phyloP scores from a whole-genome alignment of 2,113 vertebrate species.

The rat (Rattus norvegicus) region DNA sequence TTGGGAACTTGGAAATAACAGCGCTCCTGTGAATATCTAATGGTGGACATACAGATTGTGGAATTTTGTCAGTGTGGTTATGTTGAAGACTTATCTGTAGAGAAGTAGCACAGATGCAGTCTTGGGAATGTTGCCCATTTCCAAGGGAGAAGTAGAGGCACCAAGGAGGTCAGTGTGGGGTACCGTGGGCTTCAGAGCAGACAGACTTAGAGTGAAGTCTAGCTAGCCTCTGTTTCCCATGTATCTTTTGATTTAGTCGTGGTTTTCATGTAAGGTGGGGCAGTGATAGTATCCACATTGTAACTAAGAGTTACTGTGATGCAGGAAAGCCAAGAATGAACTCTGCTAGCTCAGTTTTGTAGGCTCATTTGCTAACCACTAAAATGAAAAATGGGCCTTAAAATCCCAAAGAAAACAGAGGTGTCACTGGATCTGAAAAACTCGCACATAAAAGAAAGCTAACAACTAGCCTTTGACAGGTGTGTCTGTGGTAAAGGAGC shows the following conservation, averaged over 20 bases:
- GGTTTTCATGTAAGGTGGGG: background rate
- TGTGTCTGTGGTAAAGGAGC: background rate
- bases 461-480: background rate
- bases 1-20: background rate
- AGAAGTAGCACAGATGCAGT: background rate
- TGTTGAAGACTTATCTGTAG: background rate
- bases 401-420: slow-evolving; percentile 21
- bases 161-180: background rate
- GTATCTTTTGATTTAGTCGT: background rate
- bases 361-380: background rate
- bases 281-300: background rate
- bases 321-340: background rate
- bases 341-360: background rate
- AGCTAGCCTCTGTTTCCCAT: background rate
- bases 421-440: slow-evolving; percentile 2
- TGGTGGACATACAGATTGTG: background rate
- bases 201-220: background rate
- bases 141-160: background rate
- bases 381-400: background rate
- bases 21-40: background rate
- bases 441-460: background rate
- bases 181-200: background rate
- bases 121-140: background rate
- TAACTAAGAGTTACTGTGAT: background rate
- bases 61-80: background rate